Conservation (phyloP, 2,888 invertebrate genomes). For the Labia minor region DNA sequence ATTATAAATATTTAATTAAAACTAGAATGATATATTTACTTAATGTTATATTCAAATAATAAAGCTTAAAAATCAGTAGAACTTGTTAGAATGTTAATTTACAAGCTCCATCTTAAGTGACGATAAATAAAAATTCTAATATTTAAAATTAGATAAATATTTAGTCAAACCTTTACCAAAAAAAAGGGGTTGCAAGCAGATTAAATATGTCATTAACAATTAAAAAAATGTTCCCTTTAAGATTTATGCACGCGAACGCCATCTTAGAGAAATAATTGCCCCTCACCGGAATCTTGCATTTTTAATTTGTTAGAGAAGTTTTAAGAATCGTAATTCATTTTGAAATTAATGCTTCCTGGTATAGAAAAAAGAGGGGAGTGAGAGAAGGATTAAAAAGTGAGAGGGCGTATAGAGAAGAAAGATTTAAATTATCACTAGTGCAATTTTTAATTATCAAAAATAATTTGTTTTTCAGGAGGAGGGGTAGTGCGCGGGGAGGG, state of each 20-base stretch:
- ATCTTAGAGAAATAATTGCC: background rate
- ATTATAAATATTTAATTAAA: constrained; percentile 3
- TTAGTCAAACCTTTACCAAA: background rate
- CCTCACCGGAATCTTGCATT: constrained; percentile 13
- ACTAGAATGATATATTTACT: background rate
- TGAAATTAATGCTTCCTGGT: background rate
- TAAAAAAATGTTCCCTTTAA: background rate
- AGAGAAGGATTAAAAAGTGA: background rate
- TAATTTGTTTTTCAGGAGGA: background rate
- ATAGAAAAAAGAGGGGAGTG: background rate
- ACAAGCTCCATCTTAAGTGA: background rate
- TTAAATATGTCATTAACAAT: background rate
- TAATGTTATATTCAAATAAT: background rate
- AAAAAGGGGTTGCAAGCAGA: background rate
- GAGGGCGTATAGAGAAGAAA: background rate
- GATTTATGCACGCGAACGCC: background rate
- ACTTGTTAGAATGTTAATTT: constrained; percentile 1
- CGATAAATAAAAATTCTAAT: constrained; percentile 4
- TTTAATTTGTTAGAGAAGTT: constrained; percentile 1
- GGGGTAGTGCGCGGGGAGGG: too few relatives aligned
- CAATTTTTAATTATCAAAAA: background rate
- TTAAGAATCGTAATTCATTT: constrained; percentile 7
- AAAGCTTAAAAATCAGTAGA: background rate
- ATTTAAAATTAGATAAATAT: constrained; percentile 13
- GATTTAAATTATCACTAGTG: background rate